phyloP scores from a whole-genome alignment of 1,140 invertebrate genomes.

The Drosophila kurseongensis region DNA sequence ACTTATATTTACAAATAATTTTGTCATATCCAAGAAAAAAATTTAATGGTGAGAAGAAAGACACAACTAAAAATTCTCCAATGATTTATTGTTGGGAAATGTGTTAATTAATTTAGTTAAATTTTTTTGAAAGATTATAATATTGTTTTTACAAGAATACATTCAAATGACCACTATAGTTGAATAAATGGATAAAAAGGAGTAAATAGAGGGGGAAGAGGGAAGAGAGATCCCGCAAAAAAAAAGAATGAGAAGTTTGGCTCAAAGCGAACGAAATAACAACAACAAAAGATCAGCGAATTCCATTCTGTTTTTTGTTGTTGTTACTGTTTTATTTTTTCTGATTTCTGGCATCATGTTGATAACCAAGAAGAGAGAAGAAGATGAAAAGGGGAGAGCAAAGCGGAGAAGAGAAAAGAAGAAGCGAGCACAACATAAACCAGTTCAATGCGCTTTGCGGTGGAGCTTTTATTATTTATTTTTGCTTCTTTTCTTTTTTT shows the following conservation, averaged over 20 bases:
- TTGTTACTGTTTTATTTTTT: conserved; percentile 26
- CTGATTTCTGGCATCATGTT: conserved; percentile 48
- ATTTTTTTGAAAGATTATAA: too few species aligned
- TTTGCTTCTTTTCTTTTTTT: conserved; percentile 12
- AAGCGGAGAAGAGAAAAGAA: conserved; percentile 33
- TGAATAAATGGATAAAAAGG: conserved; percentile 2
- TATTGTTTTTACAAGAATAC: background rate
- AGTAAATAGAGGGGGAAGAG: background rate
- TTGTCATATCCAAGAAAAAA: too few species aligned
- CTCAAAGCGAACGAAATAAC: conserved; percentile 12
- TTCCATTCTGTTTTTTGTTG: conserved; percentile 20
- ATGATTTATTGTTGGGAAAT: too few species aligned
- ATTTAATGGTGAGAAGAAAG: too few species aligned
- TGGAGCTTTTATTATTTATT: conserved; percentile 54
- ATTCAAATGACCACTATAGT: conserved; percentile 2
- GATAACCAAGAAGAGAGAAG: conserved; percentile 59
- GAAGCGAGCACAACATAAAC: conserved; percentile 62
- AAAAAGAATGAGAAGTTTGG: conserved; percentile 39
- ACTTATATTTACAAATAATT: too few species aligned
- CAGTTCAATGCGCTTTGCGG: conserved; percentile 75
- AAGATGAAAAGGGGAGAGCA: conserved; percentile 1
- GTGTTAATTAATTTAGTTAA: too few species aligned
- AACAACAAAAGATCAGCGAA: conserved; percentile 24
- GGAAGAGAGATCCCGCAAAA: conserved; percentile 17
- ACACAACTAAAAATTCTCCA: too few species aligned